These are phyloP conservation scores for Astreopora myriophthalma DNA, from an alignment of 64 coral and sea anemone species.

Conservation along the genomic window DNA sequence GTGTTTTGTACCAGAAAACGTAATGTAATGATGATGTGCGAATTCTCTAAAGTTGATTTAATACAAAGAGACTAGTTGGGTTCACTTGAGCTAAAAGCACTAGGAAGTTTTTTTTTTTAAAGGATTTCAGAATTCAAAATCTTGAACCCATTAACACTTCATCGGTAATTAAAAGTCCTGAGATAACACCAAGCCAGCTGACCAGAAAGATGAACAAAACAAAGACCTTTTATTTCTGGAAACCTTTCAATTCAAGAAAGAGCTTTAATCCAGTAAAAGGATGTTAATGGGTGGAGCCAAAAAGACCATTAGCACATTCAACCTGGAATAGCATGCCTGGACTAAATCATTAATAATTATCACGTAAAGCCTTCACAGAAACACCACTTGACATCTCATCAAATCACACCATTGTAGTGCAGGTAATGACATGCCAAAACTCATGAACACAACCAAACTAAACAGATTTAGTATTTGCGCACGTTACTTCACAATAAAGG, in stretches of 20 bases:
- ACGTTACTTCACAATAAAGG: neutral
- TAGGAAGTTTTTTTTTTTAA: neutral
- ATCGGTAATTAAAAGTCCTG: neutral
- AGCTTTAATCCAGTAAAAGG: slow-evolving; percentile 14
- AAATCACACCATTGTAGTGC: neutral
- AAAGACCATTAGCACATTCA: neutral
- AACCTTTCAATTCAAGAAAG: neutral
- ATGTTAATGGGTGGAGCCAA: neutral
- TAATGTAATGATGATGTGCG: neutral
- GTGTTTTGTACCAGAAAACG: neutral
- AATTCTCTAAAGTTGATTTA: neutral
- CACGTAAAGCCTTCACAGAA: neutral
- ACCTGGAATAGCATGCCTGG: neutral
- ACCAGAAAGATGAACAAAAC: neutral
- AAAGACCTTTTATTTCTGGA: neutral
- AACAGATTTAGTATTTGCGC: neutral
- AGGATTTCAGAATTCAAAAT: neutral
- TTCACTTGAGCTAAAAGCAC: neutral
- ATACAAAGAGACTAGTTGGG: neutral
- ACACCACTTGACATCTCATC: neutral
- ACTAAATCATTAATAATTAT: neutral
- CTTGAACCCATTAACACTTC: neutral
- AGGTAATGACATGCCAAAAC: neutral
- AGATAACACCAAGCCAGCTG: neutral
- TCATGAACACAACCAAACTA: neutral